Evolutionary conservation across 1,140 invertebrate genomes (phyloP), one percentile per base, ranked within the genome.

Genomic region (Drosophila quadrilineata): DNA sequence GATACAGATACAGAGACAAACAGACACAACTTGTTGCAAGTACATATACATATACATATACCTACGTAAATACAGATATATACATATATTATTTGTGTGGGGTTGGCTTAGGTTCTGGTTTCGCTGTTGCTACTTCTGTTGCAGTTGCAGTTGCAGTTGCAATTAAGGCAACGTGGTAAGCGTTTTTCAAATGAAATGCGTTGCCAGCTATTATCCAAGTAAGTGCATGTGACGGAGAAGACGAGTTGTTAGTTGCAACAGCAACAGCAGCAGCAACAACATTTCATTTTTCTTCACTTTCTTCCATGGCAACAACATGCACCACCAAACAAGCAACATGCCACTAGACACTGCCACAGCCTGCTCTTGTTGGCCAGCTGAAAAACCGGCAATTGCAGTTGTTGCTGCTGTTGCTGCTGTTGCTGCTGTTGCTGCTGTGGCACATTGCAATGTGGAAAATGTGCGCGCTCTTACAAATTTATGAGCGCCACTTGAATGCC

Each of bases 271-370:
- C 49, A 54, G 62, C 54, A 76, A n/a, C 43, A 26, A 58, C 63
- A 62, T 84, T 82, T 70, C 69, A 82, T 84, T 82, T 77, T 74
- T 82, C 79, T 84, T 84, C 77, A 85, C 77, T 85, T 84, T 82
- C 77, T 82, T 84, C 63, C 56, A 75, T 28, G 65, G 54, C 60
- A 71, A 41, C 36, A 45, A 43, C 48, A 38, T 54, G 71, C 74
- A 72, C 63, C 52, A 54, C n/a, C 52, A 49, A 49, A 35, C 12
- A n/a, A 41, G 45, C 35, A 46, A 46, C 48, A 38, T 31, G 40
- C 31, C 10, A 14, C 4, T 46, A 59, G 60, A 26, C 35, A 8
- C 36, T 24, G 3, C 10, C 10, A n/a, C 9, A 31, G n/a, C n/a
- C n/a, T n/a, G n/a, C n/a, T n/a, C n/a, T n/a, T n/a, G n/a, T n/a